These are phyloP conservation scores for Schizotus pectinicornis DNA, from an alignment of 2,888 invertebrate genomes.

Conservation along the genomic window DNA sequence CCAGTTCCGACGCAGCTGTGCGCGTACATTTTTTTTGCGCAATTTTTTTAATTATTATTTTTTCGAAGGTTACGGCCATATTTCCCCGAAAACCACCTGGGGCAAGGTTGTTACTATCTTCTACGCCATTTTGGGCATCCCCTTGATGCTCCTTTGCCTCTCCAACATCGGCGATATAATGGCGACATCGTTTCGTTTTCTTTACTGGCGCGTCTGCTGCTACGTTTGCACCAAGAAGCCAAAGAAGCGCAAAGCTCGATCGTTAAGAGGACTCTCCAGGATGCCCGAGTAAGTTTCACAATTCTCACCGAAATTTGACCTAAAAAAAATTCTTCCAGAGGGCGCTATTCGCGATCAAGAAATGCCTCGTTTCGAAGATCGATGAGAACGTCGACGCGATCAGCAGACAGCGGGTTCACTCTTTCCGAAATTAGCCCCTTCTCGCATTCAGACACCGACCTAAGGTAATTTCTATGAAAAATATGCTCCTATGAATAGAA, in stretches of 20 bases:
- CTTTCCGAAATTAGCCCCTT: conserved; percentile 65
- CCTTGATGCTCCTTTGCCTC: conserved; percentile 91
- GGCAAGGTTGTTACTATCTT: conserved; percentile 95
- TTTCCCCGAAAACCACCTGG: conserved; percentile 90
- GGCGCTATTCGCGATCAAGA: conserved; percentile 58
- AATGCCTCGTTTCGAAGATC: conserved; percentile 64
- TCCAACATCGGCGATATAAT: conserved; percentile 94
- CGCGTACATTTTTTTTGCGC: too few species aligned
- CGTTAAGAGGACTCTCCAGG: conserved; percentile 9
- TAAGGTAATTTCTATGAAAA: too few species aligned
- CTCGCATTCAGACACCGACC: conserved; percentile 77
- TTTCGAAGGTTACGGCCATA: conserved; percentile 96
- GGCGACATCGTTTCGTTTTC: conserved; percentile 90
- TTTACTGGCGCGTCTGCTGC: conserved; percentile 94
- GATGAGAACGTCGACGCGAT: conserved; percentile 65
- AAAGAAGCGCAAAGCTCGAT: conserved; percentile 59
- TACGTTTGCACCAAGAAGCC: conserved; percentile 87
- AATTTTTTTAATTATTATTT: too few species aligned
- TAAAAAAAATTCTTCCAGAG: conserved; percentile 33
- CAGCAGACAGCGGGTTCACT: conserved; percentile 69
- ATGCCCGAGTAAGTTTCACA: conserved; percentile 25
- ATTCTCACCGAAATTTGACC: conserved; percentile 4
- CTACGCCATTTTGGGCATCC: conserved; percentile 94
- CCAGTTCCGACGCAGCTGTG: too few species aligned
- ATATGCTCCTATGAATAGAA: too few species aligned